These are phyloP conservation scores for Tachina fera DNA, from an alignment of 2,888 invertebrate species.

Conservation along the genomic window DNA sequence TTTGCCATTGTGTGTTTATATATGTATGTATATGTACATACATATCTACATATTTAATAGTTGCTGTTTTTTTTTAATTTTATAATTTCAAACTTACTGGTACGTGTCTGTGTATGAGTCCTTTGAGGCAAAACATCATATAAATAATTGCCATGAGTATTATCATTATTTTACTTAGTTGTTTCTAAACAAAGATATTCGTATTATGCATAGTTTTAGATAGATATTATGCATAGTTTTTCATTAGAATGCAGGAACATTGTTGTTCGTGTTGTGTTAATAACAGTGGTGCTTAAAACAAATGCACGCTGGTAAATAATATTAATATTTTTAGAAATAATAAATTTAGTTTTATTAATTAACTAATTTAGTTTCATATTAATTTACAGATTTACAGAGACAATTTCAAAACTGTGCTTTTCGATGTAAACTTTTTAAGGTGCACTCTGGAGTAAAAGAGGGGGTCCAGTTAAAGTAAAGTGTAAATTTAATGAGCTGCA, in stretches of 20 bases:
- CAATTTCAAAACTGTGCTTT: too few species aligned
- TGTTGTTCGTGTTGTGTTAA: not conserved
- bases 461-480: too few species aligned
- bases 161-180: slow-evolving; percentile 20
- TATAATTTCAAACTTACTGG: slow-evolving; percentile 36
- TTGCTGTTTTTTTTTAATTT: not conserved
- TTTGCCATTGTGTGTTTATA: slow-evolving; percentile 6
- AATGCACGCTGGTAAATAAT: not conserved
- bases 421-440: too few species aligned
- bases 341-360: too few species aligned
- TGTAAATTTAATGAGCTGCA: too few species aligned
- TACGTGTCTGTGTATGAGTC: slow-evolving; percentile 33
- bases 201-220: slow-evolving; percentile 12
- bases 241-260: slow-evolving; percentile 18
- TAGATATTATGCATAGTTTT: slow-evolving; percentile 1
- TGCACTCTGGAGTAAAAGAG: too few species aligned
- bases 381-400: too few species aligned
- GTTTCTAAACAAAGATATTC: slow-evolving; percentile 1
- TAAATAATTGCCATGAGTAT: slow-evolving; percentile 53
- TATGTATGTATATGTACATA: slow-evolving; percentile 6
- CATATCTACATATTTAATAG: not conserved
- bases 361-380: too few species aligned
- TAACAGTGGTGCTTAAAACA: slow-evolving; percentile 30
- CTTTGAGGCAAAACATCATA: slow-evolving; percentile 50
- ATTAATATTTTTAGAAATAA: too few species aligned